Base-by-base conservation (phyloP, 1,140 invertebrate species). In the Zophobas atratus region DNA sequence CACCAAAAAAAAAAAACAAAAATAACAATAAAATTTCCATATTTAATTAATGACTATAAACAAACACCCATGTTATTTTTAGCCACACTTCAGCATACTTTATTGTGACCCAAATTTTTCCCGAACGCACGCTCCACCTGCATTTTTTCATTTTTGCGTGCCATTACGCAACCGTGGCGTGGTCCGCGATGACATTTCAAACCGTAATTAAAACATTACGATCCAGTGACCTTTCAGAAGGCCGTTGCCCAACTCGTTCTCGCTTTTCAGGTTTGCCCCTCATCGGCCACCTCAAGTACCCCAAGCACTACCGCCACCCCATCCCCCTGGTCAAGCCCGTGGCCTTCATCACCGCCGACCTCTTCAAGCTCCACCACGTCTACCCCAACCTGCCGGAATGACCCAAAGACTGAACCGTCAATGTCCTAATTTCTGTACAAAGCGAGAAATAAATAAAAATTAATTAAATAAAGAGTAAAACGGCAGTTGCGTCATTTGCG, bases 241-340 rank as follows among this genome's bases (percentile, higher is more conserved):
- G 3, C 43, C 8, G 3, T 71, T 71, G 20, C 41, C 60, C 35
- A 77, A 51, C 20, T 20, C 20, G 20, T 71, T 77, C n/a, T 71
- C 49, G 72, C 70, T 75, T 82, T 83, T 57, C 76, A 83, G 84
- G 78, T 67, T 76, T 70, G 20, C 41, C 63, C 8, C 67, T 72
- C 32, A 48, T 48, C 8, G 81, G 82, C 33, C 82, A 81, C 56
- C 75, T 84, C 20, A 75, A 76, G 34, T 84, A 77, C 74, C 83
- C 84, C 1, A 77, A 74, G 34, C 74, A 84, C 51, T 84, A 81
- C 57, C 60, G 70, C 32, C 76, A 78, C 53, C 84, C 84, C 4
- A 71, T 83, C 35, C 41, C 70, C n/a, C 75, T 81, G 3, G 77
- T 57, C 2, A 70, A 79, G 57, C 82, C 82, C 41, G 82, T 83